Evolutionary conservation across 2,797 vertebrate genomes (phyloP).

Genomic region (Melanogrammus aeglefinus): DNA sequence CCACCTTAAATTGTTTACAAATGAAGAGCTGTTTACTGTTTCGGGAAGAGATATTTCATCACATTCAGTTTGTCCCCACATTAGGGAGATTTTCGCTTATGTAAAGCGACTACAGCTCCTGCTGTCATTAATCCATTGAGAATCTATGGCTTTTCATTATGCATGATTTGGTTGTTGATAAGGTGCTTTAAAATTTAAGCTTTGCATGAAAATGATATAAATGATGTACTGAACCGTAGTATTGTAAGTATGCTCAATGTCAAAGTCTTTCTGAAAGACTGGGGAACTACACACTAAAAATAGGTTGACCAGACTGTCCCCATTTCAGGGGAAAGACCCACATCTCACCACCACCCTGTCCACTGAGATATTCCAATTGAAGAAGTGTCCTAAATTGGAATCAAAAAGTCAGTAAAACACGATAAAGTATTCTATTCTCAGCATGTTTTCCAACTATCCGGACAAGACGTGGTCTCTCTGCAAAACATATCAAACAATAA

Average conservation of each 20-base stretch:
- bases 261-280: constrained; percentile 10
- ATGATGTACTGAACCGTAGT: background rate
- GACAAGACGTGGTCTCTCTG: background rate
- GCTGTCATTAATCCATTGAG: background rate
- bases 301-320: constrained; percentile 22
- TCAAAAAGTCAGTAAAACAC: constrained; percentile 15
- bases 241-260: background rate
- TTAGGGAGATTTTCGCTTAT: background rate
- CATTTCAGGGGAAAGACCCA: constrained; percentile 23
- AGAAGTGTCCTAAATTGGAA: constrained; percentile 24
- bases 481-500: background rate
- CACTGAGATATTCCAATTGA: constrained; percentile 23
- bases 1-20: background rate
- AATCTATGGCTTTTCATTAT: background rate
- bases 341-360: constrained; percentile 2
- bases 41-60: background rate
- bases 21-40: background rate
- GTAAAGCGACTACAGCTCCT: background rate
- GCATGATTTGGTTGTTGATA: background rate
- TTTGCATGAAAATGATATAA: background rate
- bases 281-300: constrained; percentile 15
- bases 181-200: background rate
- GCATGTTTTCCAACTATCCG: background rate
- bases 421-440: background rate
- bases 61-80: background rate